Conservation (phyloP, 2,888 invertebrate species). For the Scaeva pyrastri region DNA sequence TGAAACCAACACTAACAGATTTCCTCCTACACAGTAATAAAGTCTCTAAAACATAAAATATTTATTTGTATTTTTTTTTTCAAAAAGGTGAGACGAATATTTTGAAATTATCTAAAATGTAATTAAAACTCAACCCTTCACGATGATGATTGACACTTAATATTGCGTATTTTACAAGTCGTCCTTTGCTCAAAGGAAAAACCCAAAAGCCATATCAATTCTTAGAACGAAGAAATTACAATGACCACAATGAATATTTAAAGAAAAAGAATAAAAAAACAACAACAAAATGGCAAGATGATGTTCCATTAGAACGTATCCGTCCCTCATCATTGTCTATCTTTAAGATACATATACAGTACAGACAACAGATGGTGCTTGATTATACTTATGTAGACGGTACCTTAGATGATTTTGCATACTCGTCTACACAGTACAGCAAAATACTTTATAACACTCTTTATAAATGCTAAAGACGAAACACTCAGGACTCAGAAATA, state of each 20-base stretch:
- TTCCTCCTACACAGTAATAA: no score
- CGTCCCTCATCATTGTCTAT: neutral
- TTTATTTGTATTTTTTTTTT: no score
- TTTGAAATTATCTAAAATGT: neutral
- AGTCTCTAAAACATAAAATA: neutral
- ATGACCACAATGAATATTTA: conserved; percentile 1
- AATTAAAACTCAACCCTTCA: neutral
- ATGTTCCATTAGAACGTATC: neutral
- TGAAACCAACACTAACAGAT: no score
- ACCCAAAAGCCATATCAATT: neutral
- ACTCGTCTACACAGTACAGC: neutral
- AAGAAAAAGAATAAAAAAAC: neutral
- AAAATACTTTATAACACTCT: conserved; percentile 12
- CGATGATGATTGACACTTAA: neutral
- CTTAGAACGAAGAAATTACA: neutral
- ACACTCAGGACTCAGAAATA: conserved; percentile 15
- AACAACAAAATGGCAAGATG: neutral
- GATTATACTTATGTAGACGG: neutral
- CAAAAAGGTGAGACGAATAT: neutral
- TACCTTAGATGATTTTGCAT: conserved; percentile 6
- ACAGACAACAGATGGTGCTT: conserved; percentile 11
- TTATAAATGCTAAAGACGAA: neutral
- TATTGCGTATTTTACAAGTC: neutral
- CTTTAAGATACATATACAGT: neutral
- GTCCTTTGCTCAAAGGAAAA: neutral